Base-by-base conservation (phyloP, 2,888 invertebrate genomes). In the Boloria euphrosyne region DNA sequence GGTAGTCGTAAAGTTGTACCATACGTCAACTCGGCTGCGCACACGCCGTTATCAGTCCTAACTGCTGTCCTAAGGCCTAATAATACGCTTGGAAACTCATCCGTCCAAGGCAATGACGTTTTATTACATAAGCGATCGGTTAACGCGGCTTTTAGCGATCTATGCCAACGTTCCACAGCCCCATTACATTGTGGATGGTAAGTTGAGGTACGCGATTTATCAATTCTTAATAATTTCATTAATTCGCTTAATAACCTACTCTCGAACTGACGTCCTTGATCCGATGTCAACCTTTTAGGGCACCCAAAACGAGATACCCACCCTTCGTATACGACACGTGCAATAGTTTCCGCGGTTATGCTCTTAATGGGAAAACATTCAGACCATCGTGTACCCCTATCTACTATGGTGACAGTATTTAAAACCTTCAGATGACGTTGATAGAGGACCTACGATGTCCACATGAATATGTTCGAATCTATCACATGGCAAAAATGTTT, bases 301-400 rank as follows among this genome's bases (percentile, higher is more conserved):
- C 68, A 71, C 4, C 75, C 75, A 55, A 69, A 75, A n/a, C 46
- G 46, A n/a, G 46, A 46, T n/a, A 46, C n/a, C 46, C 46, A 46
- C 0, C n/a, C n/a, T 46, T 46, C 46, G 46, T 46, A 46, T n/a
- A 46, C 13, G 5, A 46, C 4, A 2, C 5, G 13, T 46, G n/a
- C 46, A n/a, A 46, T n/a, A n/a, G 46, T 46, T 76, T 62, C 81
- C 70, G 16, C 46, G 16, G 27, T 31, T 31, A 31, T 31, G 6
- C 7, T 7, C 6, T 31, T 31, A 1, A 78, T 49, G 0, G 80
- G 76, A 13, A 78, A 67, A 1, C 77, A 78, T 16, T 76, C 74
- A 3, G 78, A 76, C 79, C 78, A 81, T 7, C 74, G 31, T 0
- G 75, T 74, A 27, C 57, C 68, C 0, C 80, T 47, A 50, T 74